Percentiles rank a stretch among this genome's conserved stretches.
Evolutionary conservation across 92 coral and sea anemone species (phyloP).

Genomic region (Palythoa grandiflora): DNA sequence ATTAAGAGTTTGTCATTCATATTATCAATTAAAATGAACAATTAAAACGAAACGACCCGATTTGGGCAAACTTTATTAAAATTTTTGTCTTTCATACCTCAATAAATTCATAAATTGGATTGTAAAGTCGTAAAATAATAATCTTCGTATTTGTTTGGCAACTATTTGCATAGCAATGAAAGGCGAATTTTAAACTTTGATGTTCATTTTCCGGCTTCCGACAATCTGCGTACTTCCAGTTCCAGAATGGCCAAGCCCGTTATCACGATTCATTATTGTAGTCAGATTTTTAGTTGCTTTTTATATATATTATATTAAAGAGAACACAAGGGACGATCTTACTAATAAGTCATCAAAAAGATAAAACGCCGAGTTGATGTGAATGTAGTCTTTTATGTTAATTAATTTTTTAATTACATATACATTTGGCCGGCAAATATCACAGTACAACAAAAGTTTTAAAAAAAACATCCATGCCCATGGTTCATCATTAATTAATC

Average conservation of each 20-base stretch:
- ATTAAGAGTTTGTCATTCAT: not conserved
- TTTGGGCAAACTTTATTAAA: not conserved
- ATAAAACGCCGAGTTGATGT: not conserved
- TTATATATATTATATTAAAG: not conserved
- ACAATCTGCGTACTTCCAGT: not conserved
- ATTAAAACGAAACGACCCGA: not conserved
- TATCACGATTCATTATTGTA: not conserved
- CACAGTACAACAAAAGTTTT: not conserved
- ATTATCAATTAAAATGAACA: not conserved
- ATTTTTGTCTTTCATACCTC: not conserved
- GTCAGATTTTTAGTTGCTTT: not conserved
- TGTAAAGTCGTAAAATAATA: not conserved
- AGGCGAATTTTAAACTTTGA: not conserved
- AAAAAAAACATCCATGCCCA: not conserved
- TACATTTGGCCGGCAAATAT: not conserved
- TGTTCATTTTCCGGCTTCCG: not conserved
- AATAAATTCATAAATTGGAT: not conserved
- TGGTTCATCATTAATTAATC: not conserved
- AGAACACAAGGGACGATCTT: not conserved
- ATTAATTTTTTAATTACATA: no score
- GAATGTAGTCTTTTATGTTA: not conserved
- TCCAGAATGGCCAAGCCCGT: not conserved
- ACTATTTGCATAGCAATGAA: not conserved
- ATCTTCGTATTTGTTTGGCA: not conserved
- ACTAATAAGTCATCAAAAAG: not conserved